Percentiles rank a stretch among this genome's conserved stretches.
These are phyloP conservation scores for Pseudomyrmex flavicornis DNA, from an alignment of 1,140 invertebrate genomes.

Conservation along the genomic window DNA sequence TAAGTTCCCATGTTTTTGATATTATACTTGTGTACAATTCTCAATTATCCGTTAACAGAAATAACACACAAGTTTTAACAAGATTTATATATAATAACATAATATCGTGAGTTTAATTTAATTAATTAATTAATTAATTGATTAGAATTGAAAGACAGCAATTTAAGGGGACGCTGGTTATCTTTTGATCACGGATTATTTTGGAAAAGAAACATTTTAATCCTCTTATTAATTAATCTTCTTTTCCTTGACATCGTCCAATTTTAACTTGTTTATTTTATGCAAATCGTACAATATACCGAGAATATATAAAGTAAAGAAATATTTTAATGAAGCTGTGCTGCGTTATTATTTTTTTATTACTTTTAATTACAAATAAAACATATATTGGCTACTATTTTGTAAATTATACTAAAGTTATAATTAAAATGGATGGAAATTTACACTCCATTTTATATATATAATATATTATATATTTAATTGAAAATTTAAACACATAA, in stretches of 20 bases:
- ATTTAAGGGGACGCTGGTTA: neutral
- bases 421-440: no score
- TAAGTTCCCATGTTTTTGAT: neutral
- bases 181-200: constrained; percentile 34
- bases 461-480: no score
- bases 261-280: neutral
- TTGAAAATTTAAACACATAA: no score
- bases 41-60: neutral
- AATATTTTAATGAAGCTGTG: no score
- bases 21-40: neutral
- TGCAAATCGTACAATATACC: no score
- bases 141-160: neutral
- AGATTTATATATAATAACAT: neutral
- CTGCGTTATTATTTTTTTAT: no score
- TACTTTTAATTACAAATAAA: no score
- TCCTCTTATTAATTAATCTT: neutral
- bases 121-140: no score
- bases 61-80: neutral
- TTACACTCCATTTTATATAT: no score
- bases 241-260: neutral
- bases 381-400: no score
- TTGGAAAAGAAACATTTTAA: neutral
- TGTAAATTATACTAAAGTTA: no score
- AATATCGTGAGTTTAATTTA: neutral
- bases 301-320: no score